Evolutionary conservation across 2,888 invertebrate species (phyloP).

Genomic region (Plutella xylostella): DNA sequence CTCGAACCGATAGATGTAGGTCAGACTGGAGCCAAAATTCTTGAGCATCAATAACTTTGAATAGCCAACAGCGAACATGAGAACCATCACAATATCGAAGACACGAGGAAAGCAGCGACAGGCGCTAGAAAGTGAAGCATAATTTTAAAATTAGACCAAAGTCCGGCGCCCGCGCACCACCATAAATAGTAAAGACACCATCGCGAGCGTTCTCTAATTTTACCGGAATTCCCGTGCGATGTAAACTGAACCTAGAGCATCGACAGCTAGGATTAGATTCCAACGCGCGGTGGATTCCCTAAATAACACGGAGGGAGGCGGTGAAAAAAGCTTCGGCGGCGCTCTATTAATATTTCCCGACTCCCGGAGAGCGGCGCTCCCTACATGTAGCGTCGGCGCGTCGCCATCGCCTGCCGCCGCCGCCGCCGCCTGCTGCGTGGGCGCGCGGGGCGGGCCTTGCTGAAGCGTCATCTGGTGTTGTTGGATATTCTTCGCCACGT

Average conservation of each 20-base stretch:
- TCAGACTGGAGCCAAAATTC: conserved; percentile 36
- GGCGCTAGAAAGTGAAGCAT: not conserved
- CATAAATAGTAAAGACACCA: conserved; percentile 65
- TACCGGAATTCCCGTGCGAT: conserved; percentile 32
- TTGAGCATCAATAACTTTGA: conserved; percentile 1
- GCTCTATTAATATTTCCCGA: conserved; percentile 5
- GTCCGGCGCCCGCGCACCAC: conserved; percentile 35
- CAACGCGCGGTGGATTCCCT: conserved; percentile 1
- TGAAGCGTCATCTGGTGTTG: too few species aligned
- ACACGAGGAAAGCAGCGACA: too few species aligned
- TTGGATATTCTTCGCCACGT: too few species aligned
- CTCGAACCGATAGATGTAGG: conserved; percentile 29
- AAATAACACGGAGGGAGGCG: conserved; percentile 8
- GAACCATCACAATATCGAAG: too few species aligned
- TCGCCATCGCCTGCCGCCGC: too few species aligned
- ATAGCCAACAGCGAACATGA: too few species aligned
- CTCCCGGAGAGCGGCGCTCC: not conserved
- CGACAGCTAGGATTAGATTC: conserved; percentile 3
- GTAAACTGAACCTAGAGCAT: conserved; percentile 5
- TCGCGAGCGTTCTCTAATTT: conserved; percentile 56
- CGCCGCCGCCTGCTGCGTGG: too few species aligned
- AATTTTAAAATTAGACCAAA: conserved; percentile 29
- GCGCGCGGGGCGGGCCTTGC: too few species aligned
- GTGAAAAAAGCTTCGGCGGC: conserved; percentile 7
- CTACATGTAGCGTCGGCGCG: not conserved